phyloP scores from a whole-genome alignment of 2,888 invertebrate species.

The Eupithecia insigniata region DNA sequence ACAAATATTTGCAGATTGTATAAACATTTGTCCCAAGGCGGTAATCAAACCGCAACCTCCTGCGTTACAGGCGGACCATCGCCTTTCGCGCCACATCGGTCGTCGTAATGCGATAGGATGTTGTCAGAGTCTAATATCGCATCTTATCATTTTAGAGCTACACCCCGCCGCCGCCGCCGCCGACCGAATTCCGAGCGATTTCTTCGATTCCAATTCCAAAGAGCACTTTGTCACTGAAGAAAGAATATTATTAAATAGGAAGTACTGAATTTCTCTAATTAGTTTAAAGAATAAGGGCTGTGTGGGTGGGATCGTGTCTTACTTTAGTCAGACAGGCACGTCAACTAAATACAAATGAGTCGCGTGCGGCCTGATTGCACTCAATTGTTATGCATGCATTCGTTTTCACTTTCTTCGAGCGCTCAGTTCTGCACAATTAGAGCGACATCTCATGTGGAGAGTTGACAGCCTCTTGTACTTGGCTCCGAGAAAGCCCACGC shows the following conservation, averaged over 20 bases:
- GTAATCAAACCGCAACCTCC: too few species aligned
- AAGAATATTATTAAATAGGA: background rate
- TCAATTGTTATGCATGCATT: constrained; percentile 25
- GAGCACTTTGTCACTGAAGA: background rate
- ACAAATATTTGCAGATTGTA: too few species aligned
- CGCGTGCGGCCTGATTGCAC: constrained; percentile 14
- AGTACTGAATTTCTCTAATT: background rate
- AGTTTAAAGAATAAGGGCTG: background rate
- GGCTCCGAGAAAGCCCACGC: too few species aligned
- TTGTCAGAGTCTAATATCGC: background rate
- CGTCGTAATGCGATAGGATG: too few species aligned
- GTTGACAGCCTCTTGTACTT: constrained; percentile 6
- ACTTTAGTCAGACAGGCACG: background rate
- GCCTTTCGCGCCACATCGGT: too few species aligned
- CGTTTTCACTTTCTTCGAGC: constrained; percentile 39
- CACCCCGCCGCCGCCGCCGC: too few species aligned
- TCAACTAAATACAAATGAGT: background rate
- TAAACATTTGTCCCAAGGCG: too few species aligned
- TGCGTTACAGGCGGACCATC: too few species aligned
- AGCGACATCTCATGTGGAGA: constrained; percentile 26
- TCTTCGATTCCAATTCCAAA: background rate
- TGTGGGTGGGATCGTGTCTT: too few species aligned
- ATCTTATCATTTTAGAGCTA: constrained; percentile 3
- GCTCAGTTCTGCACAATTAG: constrained; percentile 36
- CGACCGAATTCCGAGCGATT: background rate